Evolutionary conservation across 2,888 invertebrate species (phyloP).

Genomic region (Acanthoscelides obtectus): DNA sequence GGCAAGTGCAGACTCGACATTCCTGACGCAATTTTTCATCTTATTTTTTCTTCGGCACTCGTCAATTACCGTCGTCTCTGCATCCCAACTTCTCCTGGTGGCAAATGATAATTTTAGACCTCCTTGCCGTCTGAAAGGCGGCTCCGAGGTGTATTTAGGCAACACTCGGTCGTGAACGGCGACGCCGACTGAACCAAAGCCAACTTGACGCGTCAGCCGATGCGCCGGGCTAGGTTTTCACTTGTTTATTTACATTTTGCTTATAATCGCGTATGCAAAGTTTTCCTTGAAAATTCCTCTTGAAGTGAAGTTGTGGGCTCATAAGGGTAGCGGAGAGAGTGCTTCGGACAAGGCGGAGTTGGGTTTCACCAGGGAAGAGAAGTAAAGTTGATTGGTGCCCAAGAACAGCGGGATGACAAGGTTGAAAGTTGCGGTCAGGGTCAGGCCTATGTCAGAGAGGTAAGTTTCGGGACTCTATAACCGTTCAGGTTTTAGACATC

Average conservation of each 20-base stretch:
- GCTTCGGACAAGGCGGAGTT: background rate
- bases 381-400: background rate
- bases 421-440: slow-evolving; percentile 61
- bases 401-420: slow-evolving; percentile 26
- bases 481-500: too few species aligned
- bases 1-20: too few species aligned
- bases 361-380: background rate
- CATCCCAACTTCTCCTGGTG: background rate
- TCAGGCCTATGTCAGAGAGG: slow-evolving; percentile 62
- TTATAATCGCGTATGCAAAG: background rate
- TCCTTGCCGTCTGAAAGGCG: background rate
- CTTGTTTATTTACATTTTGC: background rate
- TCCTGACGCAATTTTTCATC: too few species aligned
- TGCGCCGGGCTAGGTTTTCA: background rate
- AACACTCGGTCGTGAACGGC: background rate
- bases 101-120: background rate
- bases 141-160: slow-evolving; percentile 3
- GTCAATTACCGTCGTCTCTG: background rate
- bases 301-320: background rate
- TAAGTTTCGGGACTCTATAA: slow-evolving; percentile 39
- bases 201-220: background rate
- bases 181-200: background rate
- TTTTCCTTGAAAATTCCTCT: background rate
- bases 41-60: background rate
- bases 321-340: background rate